Base-by-base conservation (phyloP, 1,140 invertebrate species). In the Heliconius nattereri region DNA sequence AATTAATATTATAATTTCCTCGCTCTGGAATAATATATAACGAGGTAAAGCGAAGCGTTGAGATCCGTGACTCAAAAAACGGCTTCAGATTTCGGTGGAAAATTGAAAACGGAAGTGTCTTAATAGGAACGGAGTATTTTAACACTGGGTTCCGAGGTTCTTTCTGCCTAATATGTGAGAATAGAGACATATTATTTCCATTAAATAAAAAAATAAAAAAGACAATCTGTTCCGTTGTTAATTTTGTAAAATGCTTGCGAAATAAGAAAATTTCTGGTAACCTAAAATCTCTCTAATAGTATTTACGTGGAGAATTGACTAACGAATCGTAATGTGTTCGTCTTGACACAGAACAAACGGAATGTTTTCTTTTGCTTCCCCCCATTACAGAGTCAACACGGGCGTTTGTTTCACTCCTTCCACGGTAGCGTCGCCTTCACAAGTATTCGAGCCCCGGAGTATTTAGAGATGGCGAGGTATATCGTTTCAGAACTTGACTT, bases 281-380 rank as follows among this genome's bases (percentile, higher is more conserved):
- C 60, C 60, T 73, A 70, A 72, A 80, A 73, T 73, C 32, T 70
- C 40, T 54, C 74, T 82, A 79, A 80, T 84, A 75, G 79, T 86
- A 81, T 87, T 86, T 84, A 81, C 83, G 72, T 7, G 77, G 81
- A 79, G 78, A 45, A 73, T 81, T 81, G 79, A 60, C 84, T 85
- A 89, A 87, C 84, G 85, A 86, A 87, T 87, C 85, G 85, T 82
- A 81, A 79, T 79, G 32, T 78, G 70, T 79, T 76, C 79, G 71
- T 76, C 71, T 77, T 72, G 78, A 84, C 79, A 84, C 76, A 81
- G 79, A 84, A 84, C 82, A 78, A 83, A 84, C 83, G 78, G 49
- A 60, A 66, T 84, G 71, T 81, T 81, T 74, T 74, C 75, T 66
- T 81, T 60, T 19, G 37, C 32, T 81, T 77, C 82, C 84, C 84